phyloP scores from a whole-genome alignment of 37 sponge, comb jelly and placozoan species.

The Lycopodina hypogea region DNA sequence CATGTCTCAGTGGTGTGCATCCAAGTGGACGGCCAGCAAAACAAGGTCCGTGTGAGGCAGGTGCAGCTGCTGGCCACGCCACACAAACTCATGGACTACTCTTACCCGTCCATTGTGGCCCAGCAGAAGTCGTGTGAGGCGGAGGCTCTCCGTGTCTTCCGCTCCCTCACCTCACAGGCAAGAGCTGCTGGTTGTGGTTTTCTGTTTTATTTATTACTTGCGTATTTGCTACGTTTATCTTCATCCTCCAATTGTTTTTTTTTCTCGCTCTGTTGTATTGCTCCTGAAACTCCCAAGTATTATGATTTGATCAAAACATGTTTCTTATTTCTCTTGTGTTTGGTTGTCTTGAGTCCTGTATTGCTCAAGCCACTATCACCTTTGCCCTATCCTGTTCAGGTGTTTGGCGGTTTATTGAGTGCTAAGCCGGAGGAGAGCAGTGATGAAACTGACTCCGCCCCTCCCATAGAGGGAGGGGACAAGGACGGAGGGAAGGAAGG shows the following conservation, averaged over 20 bases:
- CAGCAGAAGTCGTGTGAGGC: conserved; percentile 79
- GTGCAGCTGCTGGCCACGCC: conserved; percentile 52
- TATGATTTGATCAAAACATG: no score
- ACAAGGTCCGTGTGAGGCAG: conserved; percentile 81
- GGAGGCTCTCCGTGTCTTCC: conserved; percentile 84
- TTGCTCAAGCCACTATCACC: no score
- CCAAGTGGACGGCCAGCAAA: conserved; percentile 65
- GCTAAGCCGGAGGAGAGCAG: conserved; percentile 27
- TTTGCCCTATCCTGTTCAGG: conserved; percentile 24
- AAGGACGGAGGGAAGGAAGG: conserved; percentile 46
- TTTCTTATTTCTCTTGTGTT: neutral
- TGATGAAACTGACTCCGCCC: conserved; percentile 52
- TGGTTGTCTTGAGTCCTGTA: neutral
- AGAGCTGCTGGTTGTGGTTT: neutral
- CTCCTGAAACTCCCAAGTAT: neutral
- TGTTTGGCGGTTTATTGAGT: conserved; percentile 75
- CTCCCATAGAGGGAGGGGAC: conserved; percentile 25
- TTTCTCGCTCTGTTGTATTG: no score
- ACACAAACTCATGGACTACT: conserved; percentile 23
- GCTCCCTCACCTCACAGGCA: conserved; percentile 89
- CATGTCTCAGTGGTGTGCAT: conserved; percentile 49
- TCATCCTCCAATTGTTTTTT: no score
- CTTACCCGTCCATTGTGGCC: conserved; percentile 43
- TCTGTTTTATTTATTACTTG: neutral
- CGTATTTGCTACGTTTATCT: neutral